phyloP scores from a whole-genome alignment of 2,888 invertebrate genomes.

The Scaptomyza parva region DNA sequence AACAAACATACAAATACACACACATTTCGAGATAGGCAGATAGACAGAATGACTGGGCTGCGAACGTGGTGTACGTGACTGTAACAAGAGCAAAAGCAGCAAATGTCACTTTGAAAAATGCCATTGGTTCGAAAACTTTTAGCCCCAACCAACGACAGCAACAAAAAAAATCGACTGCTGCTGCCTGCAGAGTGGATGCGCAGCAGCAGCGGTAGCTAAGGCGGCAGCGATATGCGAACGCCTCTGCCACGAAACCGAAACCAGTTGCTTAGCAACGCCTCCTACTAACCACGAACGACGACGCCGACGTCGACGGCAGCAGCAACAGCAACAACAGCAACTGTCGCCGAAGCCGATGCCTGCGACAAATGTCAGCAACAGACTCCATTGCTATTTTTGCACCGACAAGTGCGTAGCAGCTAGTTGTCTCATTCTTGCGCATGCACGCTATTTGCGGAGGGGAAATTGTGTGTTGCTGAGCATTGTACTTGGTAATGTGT shows the following conservation, averaged over 20 bases:
- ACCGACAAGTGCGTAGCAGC: constrained; percentile 25
- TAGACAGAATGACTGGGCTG: constrained; percentile 41
- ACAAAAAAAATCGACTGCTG: constrained; percentile 23
- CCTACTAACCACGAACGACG: constrained; percentile 79
- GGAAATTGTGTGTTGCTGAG: constrained; percentile 64
- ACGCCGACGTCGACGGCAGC: constrained; percentile 31
- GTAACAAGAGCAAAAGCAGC: constrained; percentile 77
- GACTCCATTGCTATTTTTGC: constrained; percentile 82
- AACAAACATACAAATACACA: constrained; percentile 25
- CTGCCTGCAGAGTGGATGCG: constrained; percentile 39
- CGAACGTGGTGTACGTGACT: constrained; percentile 52
- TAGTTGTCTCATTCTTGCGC: constrained; percentile 61
- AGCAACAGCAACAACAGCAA: constrained; percentile 25
- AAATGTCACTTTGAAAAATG: constrained; percentile 84
- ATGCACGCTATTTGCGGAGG: constrained; percentile 23
- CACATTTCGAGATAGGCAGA: constrained; percentile 5
- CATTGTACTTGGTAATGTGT: constrained; percentile 27
- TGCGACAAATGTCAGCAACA: constrained; percentile 80
- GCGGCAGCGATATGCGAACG: constrained; percentile 41
- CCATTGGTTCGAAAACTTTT: constrained; percentile 82
- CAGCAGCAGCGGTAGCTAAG: constrained; percentile 37
- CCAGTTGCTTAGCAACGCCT: constrained; percentile 85
- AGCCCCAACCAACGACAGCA: constrained; percentile 53
- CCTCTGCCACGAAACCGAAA: constrained; percentile 62
- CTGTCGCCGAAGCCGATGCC: constrained; percentile 57